These are phyloP conservation scores for Catamblyrhynchus diadema DNA, from an alignment of 2,797 vertebrate genomes.

Conservation along the genomic window DNA sequence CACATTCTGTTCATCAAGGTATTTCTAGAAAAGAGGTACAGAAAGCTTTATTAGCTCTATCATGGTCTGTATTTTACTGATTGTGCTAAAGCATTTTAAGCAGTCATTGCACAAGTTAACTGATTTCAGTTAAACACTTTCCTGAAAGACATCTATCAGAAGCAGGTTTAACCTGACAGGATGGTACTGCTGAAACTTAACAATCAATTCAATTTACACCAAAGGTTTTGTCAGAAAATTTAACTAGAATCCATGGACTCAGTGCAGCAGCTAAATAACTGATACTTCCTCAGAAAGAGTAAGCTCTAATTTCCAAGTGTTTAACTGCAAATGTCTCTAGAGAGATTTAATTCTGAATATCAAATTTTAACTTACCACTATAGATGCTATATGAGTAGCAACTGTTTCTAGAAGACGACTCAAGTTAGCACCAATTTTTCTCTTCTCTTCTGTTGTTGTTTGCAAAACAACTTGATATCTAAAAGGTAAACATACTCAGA, in stretches of 20 bases:
- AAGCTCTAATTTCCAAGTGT: background rate
- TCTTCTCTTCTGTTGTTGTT: slow-evolving; percentile 75
- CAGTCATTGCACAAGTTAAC: background rate
- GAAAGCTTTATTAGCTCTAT: background rate
- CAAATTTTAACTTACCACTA: slow-evolving; percentile 66
- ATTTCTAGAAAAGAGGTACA: slow-evolving; percentile 70
- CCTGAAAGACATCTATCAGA: background rate
- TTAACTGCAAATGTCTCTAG: background rate
- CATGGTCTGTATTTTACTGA: background rate
- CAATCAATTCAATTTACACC: background rate
- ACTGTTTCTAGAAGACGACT: slow-evolving; percentile 72
- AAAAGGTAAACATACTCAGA: background rate
- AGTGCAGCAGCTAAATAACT: background rate
- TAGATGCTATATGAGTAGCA: slow-evolving; percentile 68
- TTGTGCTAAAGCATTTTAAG: background rate
- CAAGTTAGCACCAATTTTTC: slow-evolving; percentile 73
- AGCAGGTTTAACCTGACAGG: background rate
- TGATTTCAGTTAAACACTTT: background rate
- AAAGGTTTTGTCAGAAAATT: background rate
- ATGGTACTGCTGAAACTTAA: background rate
- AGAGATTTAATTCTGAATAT: background rate
- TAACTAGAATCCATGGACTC: background rate
- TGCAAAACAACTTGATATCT: slow-evolving; percentile 77
- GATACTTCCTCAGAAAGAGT: background rate
- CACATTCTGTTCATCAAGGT: slow-evolving; percentile 72